These are phyloP conservation scores for Sinodicranocentrus sp. DNA, from an alignment of 2,888 invertebrate species.

Conservation along the genomic window DNA sequence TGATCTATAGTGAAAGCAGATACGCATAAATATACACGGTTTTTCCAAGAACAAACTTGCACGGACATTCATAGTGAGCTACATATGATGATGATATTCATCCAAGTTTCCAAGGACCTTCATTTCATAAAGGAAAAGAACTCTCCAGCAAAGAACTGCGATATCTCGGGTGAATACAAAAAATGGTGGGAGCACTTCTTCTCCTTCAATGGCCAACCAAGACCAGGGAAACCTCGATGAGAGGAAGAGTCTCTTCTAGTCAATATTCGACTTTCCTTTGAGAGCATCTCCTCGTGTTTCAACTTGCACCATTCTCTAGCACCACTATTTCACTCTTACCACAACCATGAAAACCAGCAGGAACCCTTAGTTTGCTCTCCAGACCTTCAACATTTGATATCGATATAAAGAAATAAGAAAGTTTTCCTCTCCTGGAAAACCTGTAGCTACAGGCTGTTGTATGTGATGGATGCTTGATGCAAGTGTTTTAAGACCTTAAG, in stretches of 20 bases:
- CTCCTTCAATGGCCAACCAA: neutral
- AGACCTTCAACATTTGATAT: neutral
- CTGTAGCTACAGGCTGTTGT: neutral
- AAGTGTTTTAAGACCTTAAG: no score
- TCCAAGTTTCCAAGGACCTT: slow-evolving; percentile 12
- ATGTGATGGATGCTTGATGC: neutral
- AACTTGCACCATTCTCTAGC: neutral
- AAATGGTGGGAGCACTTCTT: neutral
- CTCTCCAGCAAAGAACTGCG: neutral
- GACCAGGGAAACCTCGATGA: slow-evolving; percentile 12
- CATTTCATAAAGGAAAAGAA: slow-evolving; percentile 11
- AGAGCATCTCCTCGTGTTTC: neutral
- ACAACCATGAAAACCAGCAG: neutral
- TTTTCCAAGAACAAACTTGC: no score
- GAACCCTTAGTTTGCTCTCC: neutral
- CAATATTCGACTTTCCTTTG: slow-evolving; percentile 17
- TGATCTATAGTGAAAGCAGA: neutral
- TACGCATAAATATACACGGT: neutral
- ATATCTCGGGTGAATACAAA: neutral
- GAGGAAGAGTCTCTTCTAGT: neutral
- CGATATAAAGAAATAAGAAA: neutral
- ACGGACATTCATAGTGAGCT: no score
- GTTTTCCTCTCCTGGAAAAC: neutral
- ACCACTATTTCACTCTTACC: neutral
- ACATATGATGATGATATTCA: slow-evolving; percentile 17